A percentile compares a stretch with the other conserved stretches of the same genome.
These are phyloP conservation scores for Megaptera novaeangliae DNA, from an alignment of 2,113 vertebrate genomes.

Conservation along the genomic window DNA sequence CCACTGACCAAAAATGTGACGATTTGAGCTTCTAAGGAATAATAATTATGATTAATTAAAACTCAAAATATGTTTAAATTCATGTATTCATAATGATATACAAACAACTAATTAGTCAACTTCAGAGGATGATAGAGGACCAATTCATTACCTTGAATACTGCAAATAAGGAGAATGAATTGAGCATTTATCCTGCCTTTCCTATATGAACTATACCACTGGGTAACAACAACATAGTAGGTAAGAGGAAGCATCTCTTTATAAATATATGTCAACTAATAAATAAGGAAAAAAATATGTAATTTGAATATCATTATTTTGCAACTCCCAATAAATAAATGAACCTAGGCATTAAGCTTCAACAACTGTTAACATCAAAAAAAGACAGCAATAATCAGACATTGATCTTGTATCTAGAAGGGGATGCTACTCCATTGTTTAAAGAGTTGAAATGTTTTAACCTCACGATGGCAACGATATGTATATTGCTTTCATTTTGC, in stretches of 20 bases:
- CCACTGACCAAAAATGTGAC: neutral
- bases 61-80: constrained; percentile 3
- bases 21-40: neutral
- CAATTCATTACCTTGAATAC: neutral
- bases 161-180: neutral
- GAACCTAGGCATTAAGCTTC: neutral
- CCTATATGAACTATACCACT: neutral
- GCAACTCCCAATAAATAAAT: neutral
- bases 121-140: neutral
- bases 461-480: neutral
- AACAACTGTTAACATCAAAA: neutral
- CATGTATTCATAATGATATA: neutral
- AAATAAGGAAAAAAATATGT: neutral
- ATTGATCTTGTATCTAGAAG: neutral
- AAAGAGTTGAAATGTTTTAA: neutral
- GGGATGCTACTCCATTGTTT: neutral
- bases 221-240: neutral
- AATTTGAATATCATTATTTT: neutral
- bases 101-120: neutral
- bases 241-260: neutral
- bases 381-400: neutral
- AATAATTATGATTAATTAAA: constrained; percentile 16
- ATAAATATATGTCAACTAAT: neutral
- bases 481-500: neutral
- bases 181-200: neutral